phyloP scores from a whole-genome alignment of 2,888 invertebrate species.

The Entomobrya proxima region DNA sequence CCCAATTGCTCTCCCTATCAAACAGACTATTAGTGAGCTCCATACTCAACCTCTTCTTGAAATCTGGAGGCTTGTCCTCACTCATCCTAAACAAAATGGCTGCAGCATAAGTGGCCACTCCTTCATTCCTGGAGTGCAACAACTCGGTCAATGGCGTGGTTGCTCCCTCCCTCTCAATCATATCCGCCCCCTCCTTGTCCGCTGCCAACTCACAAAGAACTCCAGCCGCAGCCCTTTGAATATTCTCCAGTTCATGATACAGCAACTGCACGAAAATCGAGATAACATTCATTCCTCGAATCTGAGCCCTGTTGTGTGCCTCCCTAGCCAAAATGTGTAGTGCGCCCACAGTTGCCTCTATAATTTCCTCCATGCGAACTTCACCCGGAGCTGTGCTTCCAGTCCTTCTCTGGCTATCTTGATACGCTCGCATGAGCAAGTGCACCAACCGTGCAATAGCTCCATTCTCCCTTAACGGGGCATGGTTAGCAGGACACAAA shows the following conservation, averaged over 20 bases:
- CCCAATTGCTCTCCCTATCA: conserved; percentile 77
- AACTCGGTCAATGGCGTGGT: conserved; percentile 96
- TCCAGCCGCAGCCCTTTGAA: conserved; percentile 97
- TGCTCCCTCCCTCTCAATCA: conserved; percentile 98
- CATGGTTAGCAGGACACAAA: conserved; percentile 96
- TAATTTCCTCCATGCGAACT: conserved; percentile 99
- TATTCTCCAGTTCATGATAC: conserved; percentile 98
- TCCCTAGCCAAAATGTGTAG: conserved; percentile 97
- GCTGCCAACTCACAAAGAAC: conserved; percentile 97
- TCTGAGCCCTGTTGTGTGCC: conserved; percentile 93
- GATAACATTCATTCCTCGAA: conserved; percentile 93
- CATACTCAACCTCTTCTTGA: conserved; percentile 96
- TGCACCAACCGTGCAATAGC: conserved; percentile 96
- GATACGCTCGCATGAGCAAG: conserved; percentile 94
- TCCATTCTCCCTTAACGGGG: conserved; percentile 94
- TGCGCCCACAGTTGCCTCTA: conserved; percentile 98
- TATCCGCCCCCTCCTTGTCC: conserved; percentile 97
- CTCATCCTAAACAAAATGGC: conserved; percentile 98
- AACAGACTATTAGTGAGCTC: conserved; percentile 95
- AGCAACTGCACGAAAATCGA: conserved; percentile 96
- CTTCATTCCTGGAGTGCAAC: conserved; percentile 97
- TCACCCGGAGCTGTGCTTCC: conserved; percentile 84
- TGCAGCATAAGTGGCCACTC: conserved; percentile 98
- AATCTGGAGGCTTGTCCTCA: conserved; percentile 98
- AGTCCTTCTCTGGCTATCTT: conserved; percentile 93